These are phyloP conservation scores for Tetragonisca angustula DNA, from an alignment of 2,888 invertebrate species.

Conservation along the genomic window DNA sequence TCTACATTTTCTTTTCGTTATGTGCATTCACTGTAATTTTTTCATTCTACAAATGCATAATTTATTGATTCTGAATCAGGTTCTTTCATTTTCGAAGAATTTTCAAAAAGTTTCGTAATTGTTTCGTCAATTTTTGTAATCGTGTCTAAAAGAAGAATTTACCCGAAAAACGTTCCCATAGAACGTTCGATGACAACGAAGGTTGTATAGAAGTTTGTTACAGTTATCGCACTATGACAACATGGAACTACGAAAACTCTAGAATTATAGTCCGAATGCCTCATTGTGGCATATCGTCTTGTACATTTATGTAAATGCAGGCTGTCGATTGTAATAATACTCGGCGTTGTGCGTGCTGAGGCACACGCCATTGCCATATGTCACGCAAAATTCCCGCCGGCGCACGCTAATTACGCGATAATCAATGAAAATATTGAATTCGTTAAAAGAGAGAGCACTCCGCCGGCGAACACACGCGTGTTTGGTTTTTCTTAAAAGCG, in stretches of 20 bases:
- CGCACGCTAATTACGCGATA: constrained; percentile 78
- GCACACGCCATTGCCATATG: constrained; percentile 81
- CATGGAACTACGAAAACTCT: background rate
- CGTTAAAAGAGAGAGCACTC: constrained; percentile 58
- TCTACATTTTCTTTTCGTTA: too few species aligned
- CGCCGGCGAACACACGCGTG: background rate
- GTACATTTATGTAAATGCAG: constrained; percentile 76
- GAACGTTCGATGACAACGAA: too few species aligned
- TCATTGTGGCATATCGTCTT: constrained; percentile 50
- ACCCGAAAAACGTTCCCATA: too few species aligned
- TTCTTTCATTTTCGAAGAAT: too few species aligned
- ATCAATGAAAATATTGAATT: constrained; percentile 76
- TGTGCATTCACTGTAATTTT: too few species aligned
- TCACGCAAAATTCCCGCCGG: constrained; percentile 79
- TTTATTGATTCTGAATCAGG: too few species aligned
- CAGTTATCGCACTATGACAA: background rate
- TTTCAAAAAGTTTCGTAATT: too few species aligned
- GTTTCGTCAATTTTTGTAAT: too few species aligned
- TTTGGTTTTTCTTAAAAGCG: background rate
- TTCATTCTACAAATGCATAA: too few species aligned
- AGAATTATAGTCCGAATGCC: background rate
- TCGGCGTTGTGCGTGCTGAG: constrained; percentile 74
- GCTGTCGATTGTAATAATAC: constrained; percentile 73
- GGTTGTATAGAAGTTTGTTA: background rate
- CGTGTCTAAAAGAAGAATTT: too few species aligned